Percentiles rank a stretch among this genome's conserved stretches.
Conservation (phyloP, 2,888 invertebrate species). For the Sipha maydis region DNA sequence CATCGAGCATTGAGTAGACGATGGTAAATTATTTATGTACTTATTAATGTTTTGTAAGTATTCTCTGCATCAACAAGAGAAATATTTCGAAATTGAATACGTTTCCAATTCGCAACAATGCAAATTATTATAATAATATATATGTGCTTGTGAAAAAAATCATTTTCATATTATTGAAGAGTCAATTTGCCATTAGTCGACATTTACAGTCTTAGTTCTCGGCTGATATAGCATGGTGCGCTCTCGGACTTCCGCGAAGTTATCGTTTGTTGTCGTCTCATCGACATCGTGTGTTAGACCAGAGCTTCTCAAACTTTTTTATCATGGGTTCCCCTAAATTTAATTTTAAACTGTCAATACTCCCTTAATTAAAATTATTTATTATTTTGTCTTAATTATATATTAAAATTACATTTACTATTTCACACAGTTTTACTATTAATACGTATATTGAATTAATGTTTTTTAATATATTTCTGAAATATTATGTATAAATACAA, state of each 20-base stretch:
- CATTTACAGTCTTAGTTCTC: background rate
- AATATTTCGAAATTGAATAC: constrained; percentile 32
- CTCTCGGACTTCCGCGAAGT: constrained; percentile 30
- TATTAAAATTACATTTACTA: too few species aligned
- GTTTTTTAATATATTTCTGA: too few species aligned
- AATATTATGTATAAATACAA: too few species aligned
- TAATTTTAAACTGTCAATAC: too few species aligned
- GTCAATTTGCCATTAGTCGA: background rate
- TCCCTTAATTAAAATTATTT: too few species aligned
- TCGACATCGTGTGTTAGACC: too few species aligned
- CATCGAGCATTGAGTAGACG: background rate
- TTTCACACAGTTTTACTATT: too few species aligned
- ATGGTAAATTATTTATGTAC: background rate
- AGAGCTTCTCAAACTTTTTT: too few species aligned
- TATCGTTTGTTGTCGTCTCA: background rate
- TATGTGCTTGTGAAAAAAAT: background rate
- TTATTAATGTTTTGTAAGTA: background rate
- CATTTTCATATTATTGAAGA: background rate
- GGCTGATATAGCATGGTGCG: background rate
- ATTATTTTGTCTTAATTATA: too few species aligned
- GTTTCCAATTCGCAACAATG: constrained; percentile 25
- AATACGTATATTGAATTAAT: too few species aligned
- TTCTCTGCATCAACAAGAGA: background rate
- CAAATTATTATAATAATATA: background rate
- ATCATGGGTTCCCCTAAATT: too few species aligned